Evolutionary conservation across 2,113 vertebrate genomes (phyloP).

Genomic region (Apaloderma vittatum): DNA sequence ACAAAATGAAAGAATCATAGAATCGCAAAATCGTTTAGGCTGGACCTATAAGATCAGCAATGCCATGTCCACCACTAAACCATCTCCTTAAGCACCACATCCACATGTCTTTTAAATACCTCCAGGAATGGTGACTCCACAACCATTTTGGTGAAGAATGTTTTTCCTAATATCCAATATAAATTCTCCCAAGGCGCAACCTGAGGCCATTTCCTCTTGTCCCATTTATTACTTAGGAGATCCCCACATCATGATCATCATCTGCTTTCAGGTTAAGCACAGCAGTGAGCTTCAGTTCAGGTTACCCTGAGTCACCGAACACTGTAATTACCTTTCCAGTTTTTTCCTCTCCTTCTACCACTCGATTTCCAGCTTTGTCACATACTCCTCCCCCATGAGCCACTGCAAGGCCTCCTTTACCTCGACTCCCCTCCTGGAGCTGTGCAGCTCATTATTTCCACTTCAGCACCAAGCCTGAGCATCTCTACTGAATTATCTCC

Average conservation of each 20-base stretch:
- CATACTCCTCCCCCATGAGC: not conserved
- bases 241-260: too few relatives aligned
- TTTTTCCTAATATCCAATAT: too few relatives aligned
- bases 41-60: too few relatives aligned
- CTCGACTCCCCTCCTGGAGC: not conserved
- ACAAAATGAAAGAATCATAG: not conserved
- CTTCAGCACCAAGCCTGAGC: not conserved
- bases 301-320: not conserved
- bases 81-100: too few relatives aligned
- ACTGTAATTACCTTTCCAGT: not conserved
- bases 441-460: not conserved
- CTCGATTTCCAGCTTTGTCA: not conserved
- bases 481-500: not conserved
- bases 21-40: too few relatives aligned
- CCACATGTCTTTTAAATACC: too few relatives aligned
- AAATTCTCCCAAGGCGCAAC: too few relatives aligned
- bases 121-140: too few relatives aligned
- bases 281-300: not conserved
- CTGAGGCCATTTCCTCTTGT: too few relatives aligned
- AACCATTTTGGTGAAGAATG: too few relatives aligned
- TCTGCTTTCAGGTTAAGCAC: not conserved
- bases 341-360: not conserved
- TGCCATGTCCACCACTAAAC: too few relatives aligned
- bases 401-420: not conserved
- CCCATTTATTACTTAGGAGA: too few relatives aligned